A percentile compares a stretch with the other conserved stretches of the same genome.
These are phyloP conservation scores for Ondatra zibethicus DNA, from an alignment of 2,113 vertebrate species.

Conservation along the genomic window DNA sequence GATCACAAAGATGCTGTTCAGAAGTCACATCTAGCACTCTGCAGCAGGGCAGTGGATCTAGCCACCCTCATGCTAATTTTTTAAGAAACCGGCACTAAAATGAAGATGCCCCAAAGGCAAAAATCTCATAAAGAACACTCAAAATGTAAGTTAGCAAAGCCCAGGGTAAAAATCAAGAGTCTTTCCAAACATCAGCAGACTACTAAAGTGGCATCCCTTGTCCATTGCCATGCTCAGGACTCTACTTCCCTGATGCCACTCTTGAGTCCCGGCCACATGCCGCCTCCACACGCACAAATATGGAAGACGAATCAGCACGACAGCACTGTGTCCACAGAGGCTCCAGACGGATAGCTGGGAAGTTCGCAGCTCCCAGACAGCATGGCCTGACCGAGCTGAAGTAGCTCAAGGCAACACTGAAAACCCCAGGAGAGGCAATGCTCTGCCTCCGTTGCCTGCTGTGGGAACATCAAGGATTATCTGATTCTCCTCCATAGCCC, in stretches of 20 bases:
- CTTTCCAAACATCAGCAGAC: background rate
- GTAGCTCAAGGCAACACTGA: background rate
- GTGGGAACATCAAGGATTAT: background rate
- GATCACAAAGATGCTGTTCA: background rate
- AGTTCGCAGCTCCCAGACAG: background rate
- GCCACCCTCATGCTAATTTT: background rate
- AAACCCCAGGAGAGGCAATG: background rate
- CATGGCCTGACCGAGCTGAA: background rate
- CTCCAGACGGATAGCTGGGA: background rate
- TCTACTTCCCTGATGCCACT: background rate
- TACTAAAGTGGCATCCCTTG: background rate
- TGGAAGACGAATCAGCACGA: background rate
- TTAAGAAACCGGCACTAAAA: background rate
- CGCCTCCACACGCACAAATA: background rate
- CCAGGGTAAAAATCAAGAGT: background rate
- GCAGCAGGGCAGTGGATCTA: background rate
- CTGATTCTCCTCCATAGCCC: background rate
- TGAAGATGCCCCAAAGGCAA: background rate
- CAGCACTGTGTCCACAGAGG: background rate
- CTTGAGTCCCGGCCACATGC: background rate
- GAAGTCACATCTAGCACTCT: background rate
- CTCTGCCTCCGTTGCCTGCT: background rate
- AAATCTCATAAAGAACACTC: background rate
- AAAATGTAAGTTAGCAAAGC: background rate
- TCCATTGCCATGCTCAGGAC: background rate